phyloP scores from a whole-genome alignment of 64 coral and sea anemone genomes.

The Montipora cactus region DNA sequence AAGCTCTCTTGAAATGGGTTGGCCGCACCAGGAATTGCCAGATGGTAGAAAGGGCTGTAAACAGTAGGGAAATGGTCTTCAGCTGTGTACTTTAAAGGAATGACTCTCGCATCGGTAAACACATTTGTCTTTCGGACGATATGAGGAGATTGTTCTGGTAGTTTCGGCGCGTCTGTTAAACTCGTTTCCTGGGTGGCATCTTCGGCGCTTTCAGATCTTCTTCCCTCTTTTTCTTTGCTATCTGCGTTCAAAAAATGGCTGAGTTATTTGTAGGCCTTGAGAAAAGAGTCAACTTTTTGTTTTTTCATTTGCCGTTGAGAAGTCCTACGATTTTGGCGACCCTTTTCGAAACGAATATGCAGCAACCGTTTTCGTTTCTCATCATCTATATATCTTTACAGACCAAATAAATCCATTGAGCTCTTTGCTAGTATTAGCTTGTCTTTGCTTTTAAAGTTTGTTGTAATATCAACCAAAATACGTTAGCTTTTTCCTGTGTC shows the following conservation, averaged over 20 bases:
- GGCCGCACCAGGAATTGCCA: not conserved
- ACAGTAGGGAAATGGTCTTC: not conserved
- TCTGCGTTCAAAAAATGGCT: not conserved
- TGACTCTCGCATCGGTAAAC: not conserved
- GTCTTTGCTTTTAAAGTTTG: not conserved
- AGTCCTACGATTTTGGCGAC: too few relatives aligned
- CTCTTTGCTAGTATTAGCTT: not conserved
- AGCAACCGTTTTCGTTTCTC: too few relatives aligned
- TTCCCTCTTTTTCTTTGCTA: not conserved
- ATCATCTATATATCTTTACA: too few relatives aligned
- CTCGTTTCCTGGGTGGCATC: not conserved
- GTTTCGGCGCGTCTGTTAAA: not conserved
- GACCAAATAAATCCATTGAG: not conserved
- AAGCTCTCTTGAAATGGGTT: not conserved
- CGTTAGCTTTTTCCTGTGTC: not conserved
- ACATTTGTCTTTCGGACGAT: not conserved
- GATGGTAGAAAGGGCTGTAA: constrained; percentile 5
- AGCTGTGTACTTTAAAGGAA: not conserved
- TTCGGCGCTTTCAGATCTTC: not conserved
- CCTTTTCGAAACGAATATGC: too few relatives aligned
- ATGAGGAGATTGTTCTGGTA: not conserved
- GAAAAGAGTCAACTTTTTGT: not conserved
- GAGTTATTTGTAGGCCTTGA: not conserved
- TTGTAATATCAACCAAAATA: not conserved
- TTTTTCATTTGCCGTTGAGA: not conserved